Evolutionary conservation across 1,140 invertebrate genomes (phyloP).

Genomic region (Gonioctena quinquepunctata): DNA sequence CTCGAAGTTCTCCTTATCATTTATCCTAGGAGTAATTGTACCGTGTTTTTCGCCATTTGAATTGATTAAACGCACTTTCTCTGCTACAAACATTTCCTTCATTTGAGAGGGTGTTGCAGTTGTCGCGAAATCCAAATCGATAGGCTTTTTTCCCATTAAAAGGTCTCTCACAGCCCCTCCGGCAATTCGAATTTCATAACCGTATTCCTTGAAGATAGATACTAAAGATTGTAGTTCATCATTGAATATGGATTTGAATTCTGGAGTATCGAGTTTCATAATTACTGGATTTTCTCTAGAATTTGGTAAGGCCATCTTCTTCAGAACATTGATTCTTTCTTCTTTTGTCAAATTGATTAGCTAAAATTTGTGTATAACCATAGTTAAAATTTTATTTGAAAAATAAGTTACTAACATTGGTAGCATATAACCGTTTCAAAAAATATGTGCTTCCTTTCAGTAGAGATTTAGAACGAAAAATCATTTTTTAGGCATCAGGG

Average conservation of each 20-base stretch:
- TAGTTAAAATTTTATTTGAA: not conserved
- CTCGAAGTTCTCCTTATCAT: slow-evolving; percentile 93
- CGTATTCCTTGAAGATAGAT: slow-evolving; percentile 78
- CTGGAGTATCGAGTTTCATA: slow-evolving; percentile 67
- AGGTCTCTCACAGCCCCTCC: slow-evolving; percentile 96
- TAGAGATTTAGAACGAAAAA: not conserved
- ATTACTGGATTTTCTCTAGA: slow-evolving; percentile 69
- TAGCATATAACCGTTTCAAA: not conserved
- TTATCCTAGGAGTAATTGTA: slow-evolving; percentile 95
- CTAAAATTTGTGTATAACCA: not conserved
- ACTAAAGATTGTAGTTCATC: slow-evolving; percentile 73
- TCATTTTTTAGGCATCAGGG: not conserved
- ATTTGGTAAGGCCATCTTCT: slow-evolving; percentile 53
- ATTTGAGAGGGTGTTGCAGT: slow-evolving; percentile 95
- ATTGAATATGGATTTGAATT: slow-evolving; percentile 84
- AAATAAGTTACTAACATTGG: not conserved
- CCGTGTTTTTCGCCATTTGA: slow-evolving; percentile 95
- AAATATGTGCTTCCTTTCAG: not conserved
- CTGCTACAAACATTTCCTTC: slow-evolving; percentile 89
- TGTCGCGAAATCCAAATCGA: slow-evolving; percentile 97
- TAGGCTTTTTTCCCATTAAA: slow-evolving; percentile 81
- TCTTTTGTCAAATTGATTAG: not conserved
- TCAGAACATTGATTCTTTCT: slow-evolving; percentile 25
- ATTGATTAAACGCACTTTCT: slow-evolving; percentile 91
- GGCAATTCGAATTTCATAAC: slow-evolving; percentile 88